phyloP scores from a whole-genome alignment of 35 echinoderm and acorn worm species.

The Lytechinus variegatus region DNA sequence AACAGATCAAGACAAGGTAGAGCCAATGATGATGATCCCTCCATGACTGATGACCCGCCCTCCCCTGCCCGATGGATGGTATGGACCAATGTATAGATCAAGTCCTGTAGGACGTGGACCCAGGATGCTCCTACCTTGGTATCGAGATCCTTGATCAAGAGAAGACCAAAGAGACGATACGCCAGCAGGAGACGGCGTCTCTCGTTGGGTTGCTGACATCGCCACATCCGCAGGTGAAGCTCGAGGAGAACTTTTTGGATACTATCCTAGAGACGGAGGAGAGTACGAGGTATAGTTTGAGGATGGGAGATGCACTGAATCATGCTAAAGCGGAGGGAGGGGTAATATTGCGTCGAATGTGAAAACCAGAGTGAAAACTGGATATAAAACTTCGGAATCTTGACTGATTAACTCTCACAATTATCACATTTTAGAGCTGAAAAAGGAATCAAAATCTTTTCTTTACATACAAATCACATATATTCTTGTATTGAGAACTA shows the following conservation, averaged over 20 bases:
- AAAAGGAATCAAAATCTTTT: too few relatives aligned
- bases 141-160: constrained; percentile 73
- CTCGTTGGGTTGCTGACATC: constrained; percentile 62
- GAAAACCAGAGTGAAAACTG: too few relatives aligned
- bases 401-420: too few relatives aligned
- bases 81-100: constrained; percentile 84
- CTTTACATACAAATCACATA: too few relatives aligned
- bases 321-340: too few relatives aligned
- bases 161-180: constrained; percentile 79
- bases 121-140: constrained; percentile 73
- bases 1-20: constrained; percentile 64
- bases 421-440: too few relatives aligned
- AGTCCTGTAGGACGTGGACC: constrained; percentile 83
- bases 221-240: constrained; percentile 69
- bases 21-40: constrained; percentile 9
- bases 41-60: neutral
- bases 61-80: constrained; percentile 50
- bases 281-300: too few relatives aligned
- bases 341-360: too few relatives aligned
- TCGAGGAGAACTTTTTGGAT: constrained; percentile 87
- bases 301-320: too few relatives aligned
- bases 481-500: too few relatives aligned
- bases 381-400: too few relatives aligned
- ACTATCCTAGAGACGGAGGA: constrained; percentile 66
- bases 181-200: constrained; percentile 77